Percentiles rank a stretch among this genome's conserved stretches.
These are phyloP conservation scores for Endomychus coccineus DNA, from an alignment of 2,888 invertebrate species.

Conservation along the genomic window DNA sequence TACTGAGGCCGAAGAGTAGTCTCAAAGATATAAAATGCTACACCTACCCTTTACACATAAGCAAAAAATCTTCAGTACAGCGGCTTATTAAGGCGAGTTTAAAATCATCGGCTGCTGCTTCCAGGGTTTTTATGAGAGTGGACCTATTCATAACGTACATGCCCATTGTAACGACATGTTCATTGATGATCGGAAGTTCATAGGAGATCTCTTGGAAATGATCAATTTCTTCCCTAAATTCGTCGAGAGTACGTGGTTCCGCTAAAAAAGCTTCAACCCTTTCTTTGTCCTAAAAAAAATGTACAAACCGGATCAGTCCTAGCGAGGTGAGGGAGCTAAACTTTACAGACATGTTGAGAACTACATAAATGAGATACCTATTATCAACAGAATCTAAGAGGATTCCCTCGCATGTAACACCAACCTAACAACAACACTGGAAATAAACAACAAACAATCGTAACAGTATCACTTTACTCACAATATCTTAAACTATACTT, in stretches of 20 bases:
- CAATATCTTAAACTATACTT: no score
- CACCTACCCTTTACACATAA: slow-evolving; percentile 64
- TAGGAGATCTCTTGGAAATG: slow-evolving; percentile 56
- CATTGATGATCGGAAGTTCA: slow-evolving; percentile 52
- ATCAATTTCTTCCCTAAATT: slow-evolving; percentile 53
- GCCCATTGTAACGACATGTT: slow-evolving; percentile 67
- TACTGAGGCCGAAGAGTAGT: no score
- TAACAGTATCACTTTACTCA: no score
- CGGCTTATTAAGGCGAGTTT: slow-evolving; percentile 62
- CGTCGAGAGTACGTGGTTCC: slow-evolving; percentile 56
- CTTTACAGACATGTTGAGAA: no score
- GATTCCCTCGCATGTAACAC: no score
- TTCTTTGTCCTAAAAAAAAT: slow-evolving; percentile 52
- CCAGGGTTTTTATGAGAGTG: slow-evolving; percentile 66
- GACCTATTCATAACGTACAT: slow-evolving; percentile 80
- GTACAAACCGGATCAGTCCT: no score
- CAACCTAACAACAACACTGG: no score
- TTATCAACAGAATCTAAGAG: no score
- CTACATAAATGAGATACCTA: no score
- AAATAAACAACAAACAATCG: no score
- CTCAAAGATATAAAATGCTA: no score
- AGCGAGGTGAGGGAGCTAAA: no score
- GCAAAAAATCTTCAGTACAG: slow-evolving; percentile 76
- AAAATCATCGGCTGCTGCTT: slow-evolving; percentile 59
- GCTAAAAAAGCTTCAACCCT: slow-evolving; percentile 62